Evolutionary conservation across 2,113 vertebrate species (phyloP).

Genomic region (Carettochelys insculpta): DNA sequence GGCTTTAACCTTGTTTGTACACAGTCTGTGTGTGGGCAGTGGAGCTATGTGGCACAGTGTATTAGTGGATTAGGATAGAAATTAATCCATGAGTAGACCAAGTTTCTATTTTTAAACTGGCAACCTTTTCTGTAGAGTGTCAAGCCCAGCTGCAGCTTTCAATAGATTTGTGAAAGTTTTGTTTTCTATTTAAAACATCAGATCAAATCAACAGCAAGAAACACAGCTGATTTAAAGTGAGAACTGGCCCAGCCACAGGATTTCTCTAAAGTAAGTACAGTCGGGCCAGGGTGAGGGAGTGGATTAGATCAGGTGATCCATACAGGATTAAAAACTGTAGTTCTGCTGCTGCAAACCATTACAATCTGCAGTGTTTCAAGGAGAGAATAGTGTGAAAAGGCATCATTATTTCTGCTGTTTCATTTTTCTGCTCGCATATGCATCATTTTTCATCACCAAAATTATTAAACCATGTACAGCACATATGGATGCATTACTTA

Average conservation of each 20-base stretch:
- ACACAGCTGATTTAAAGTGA: not conserved
- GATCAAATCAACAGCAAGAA: not conserved
- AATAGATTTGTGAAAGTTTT: not conserved
- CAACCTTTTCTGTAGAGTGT: not conserved
- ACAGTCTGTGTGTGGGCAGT: not conserved
- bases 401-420: not conserved
- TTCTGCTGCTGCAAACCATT: not conserved
- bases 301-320: not conserved
- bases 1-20: not conserved
- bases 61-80: conserved; percentile 55
- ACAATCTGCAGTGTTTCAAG: not conserved
- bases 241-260: not conserved
- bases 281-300: not conserved
- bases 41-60: conserved; percentile 34
- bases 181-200: conserved; percentile 30
- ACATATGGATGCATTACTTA: not conserved
- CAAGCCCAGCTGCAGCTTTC: not conserved
- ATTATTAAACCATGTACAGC: not conserved
- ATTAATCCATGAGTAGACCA: conserved; percentile 45
- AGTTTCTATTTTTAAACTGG: conserved; percentile 57
- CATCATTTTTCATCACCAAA: not conserved
- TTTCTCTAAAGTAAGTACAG: not conserved
- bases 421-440: not conserved
- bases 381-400: not conserved
- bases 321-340: not conserved